Percentiles rank a stretch among this genome's conserved stretches.
Evolutionary conservation across 2,888 invertebrate genomes (phyloP).

Genomic region (Altica lythri): DNA sequence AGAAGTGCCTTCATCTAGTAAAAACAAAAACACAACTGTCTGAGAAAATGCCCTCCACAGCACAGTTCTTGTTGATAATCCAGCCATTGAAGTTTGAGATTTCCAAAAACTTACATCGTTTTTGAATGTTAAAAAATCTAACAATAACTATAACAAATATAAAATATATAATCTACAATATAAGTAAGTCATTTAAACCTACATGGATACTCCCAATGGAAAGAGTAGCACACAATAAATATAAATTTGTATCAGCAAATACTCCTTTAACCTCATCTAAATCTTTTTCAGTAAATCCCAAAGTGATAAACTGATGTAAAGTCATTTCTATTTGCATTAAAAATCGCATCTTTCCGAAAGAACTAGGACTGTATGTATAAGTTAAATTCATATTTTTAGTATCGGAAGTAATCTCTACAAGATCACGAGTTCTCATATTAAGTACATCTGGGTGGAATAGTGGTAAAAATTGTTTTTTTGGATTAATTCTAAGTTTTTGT

Average conservation of each 20-base stretch:
- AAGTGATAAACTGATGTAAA: conserved; percentile 68
- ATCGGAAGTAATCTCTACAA: conserved; percentile 68
- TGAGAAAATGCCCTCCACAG: conserved; percentile 95
- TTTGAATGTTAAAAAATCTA: conserved; percentile 97
- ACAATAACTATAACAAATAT: conserved; percentile 73
- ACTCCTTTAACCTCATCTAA: conserved; percentile 96
- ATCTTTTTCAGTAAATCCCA: conserved; percentile 92
- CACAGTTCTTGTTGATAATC: conserved; percentile 86
- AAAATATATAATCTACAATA: neutral
- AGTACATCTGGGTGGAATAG: conserved; percentile 83
- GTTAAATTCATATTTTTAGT: conserved; percentile 68
- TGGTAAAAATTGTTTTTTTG: conserved; percentile 73
- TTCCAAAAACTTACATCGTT: conserved; percentile 97
- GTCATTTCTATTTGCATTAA: conserved; percentile 78
- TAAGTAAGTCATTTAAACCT: conserved; percentile 56
- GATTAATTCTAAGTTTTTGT: conserved; percentile 62
- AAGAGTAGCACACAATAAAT: conserved; percentile 86
- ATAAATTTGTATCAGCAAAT: conserved; percentile 94
- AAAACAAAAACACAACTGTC: conserved; percentile 86
- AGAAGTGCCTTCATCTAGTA: conserved; percentile 91
- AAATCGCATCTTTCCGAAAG: conserved; percentile 78
- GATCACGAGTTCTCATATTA: conserved; percentile 76
- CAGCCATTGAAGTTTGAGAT: conserved; percentile 80
- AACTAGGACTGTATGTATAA: conserved; percentile 74
- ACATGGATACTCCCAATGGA: conserved; percentile 92